phyloP scores from a whole-genome alignment of 2,888 invertebrate species.

The Abscondita cerata region DNA sequence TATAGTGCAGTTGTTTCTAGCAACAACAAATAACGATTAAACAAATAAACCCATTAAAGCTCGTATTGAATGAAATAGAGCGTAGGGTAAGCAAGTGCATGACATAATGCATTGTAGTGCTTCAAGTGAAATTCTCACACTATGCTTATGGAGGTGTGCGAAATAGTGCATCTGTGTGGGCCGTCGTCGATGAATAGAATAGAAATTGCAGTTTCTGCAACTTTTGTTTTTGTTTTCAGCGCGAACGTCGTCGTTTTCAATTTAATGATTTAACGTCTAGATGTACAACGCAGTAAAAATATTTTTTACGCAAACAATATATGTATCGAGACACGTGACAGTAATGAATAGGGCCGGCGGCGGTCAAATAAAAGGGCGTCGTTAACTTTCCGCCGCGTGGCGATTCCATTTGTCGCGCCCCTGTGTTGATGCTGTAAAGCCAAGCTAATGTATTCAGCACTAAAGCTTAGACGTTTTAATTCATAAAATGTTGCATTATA shows the following conservation, averaged over 20 bases:
- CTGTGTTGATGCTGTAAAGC: slow-evolving; percentile 32
- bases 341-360: slow-evolving; percentile 56
- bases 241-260: not conserved
- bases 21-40: not conserved
- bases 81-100: slow-evolving; percentile 46
- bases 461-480: slow-evolving; percentile 37
- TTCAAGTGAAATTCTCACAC: slow-evolving; percentile 45
- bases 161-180: slow-evolving; percentile 28
- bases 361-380: slow-evolving; percentile 46
- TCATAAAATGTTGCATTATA: slow-evolving; percentile 32
- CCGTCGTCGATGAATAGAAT: slow-evolving; percentile 2
- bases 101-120: slow-evolving; percentile 45
- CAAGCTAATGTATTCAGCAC: slow-evolving; percentile 44
- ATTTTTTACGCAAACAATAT: slow-evolving; percentile 8
- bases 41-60: too few species aligned
- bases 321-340: slow-evolving; percentile 53
- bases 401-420: slow-evolving; percentile 54
- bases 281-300: slow-evolving; percentile 5
- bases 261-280: not conserved
- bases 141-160: slow-evolving; percentile 40
- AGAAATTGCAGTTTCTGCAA: not conserved
- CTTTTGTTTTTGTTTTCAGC: too few species aligned
- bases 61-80: slow-evolving; percentile 11
- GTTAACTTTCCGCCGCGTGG: slow-evolving; percentile 53
- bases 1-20: not conserved